Evolutionary conservation across 2,888 invertebrate species (phyloP), one percentile per base, ranked within the genome.

Genomic region (Brachyptera risi): DNA sequence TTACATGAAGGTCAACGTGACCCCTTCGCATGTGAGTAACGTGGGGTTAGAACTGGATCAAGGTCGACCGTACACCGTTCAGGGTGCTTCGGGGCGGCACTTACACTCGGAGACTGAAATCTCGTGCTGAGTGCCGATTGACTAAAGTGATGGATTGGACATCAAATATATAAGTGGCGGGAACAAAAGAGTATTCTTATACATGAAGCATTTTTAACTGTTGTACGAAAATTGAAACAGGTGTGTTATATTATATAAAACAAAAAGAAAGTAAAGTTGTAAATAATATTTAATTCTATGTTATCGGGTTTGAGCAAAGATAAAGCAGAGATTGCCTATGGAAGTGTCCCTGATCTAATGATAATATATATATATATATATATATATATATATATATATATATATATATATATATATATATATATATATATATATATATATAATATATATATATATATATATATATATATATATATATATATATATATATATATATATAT

Each of bases 71-170:
- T 66, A 61, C 62, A 64, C 65, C 15, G 65, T 65, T 15, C 65
- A 66, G 38, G 63, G 59, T 1, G 56, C 65, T 3, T 56, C 59
- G 2, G 42, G 47, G 5, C 56, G 65, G 23, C 60, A 62, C 17
- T 50, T 63, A n/a, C 62, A 65, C 23, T 49, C 63, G 13, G 66
- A 66, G 11, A 65, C 58, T 19, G 68, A 69, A 42, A 69, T 69
- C 44, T 67, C 67, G 15, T 68, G 68, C 63, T 69, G 42, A 21
- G n/a, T n/a, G 23, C n/a, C 4, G 47, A 21, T 24, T 9, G 4
- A 42, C 42, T 11, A 11, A 21, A 31, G 7, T 31, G 31, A 31
- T 31, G 31, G 5, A 31, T 11, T 31, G 31, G 11, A 11, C 31
- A 31, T 31, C 11, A 31, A 31, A 7, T 31, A 31, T 5, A 31